Evolutionary conservation across 2,113 vertebrate species (phyloP).

Genomic region (Cathartes aura): DNA sequence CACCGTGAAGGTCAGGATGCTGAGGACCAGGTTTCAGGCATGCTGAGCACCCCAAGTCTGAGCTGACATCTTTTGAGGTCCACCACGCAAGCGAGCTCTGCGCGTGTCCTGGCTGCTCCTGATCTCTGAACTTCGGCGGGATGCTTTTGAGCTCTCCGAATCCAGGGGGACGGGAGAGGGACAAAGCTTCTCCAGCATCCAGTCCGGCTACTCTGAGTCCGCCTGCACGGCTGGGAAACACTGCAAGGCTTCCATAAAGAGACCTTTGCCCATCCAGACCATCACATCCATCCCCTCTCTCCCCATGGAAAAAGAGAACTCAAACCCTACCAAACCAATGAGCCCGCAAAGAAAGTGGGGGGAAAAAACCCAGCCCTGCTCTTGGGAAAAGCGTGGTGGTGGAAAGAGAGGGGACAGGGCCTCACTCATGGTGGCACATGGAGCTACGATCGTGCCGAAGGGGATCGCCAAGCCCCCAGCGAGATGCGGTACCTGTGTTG

Average conservation of each 20-base stretch:
- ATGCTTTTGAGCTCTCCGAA: no score
- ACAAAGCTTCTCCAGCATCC: background rate
- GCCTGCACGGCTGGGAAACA: background rate
- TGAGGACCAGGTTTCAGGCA: background rate
- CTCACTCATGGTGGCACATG: background rate
- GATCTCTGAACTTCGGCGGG: background rate
- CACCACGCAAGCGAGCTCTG: background rate
- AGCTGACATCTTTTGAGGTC: background rate
- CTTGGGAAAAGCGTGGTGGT: background rate
- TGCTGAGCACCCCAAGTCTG: background rate
- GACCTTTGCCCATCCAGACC: background rate
- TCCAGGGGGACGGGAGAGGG: background rate
- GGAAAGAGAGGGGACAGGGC: background rate
- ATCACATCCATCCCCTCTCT: background rate
- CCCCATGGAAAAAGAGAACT: background rate
- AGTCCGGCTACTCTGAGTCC: background rate
- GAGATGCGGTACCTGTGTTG: accelerated
- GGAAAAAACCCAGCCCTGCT: background rate
- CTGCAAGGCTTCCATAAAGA: background rate
- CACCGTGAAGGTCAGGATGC: background rate
- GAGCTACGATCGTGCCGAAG: background rate
- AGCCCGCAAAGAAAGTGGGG: accelerated
- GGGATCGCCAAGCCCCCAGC: no score
- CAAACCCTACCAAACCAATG: background rate
- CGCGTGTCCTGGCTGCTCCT: background rate